phyloP scores from a whole-genome alignment of 2,888 invertebrate species.

The Coelogynopora nodosa region DNA sequence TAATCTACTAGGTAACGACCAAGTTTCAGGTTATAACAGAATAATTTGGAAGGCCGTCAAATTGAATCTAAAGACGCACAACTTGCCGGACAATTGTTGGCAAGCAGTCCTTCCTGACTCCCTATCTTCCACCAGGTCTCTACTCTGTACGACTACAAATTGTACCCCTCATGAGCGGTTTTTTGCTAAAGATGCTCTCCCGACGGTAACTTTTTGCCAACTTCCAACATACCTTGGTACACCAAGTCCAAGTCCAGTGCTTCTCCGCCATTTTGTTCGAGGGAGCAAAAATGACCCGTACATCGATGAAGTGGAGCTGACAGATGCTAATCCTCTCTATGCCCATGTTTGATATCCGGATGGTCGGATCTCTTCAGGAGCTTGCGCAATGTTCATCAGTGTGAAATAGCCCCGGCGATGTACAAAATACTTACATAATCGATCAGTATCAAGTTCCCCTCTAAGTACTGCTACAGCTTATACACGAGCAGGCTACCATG shows the following conservation, averaged over 20 bases:
- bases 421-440: background rate
- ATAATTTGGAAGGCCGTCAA: slow-evolving; percentile 48
- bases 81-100: slow-evolving; percentile 33
- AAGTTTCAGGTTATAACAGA: slow-evolving; percentile 40
- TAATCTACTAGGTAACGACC: slow-evolving; percentile 46
- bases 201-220: slow-evolving; percentile 11
- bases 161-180: slow-evolving; percentile 44
- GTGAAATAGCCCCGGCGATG: background rate
- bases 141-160: slow-evolving; percentile 46
- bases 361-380: background rate
- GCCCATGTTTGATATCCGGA: background rate
- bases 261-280: background rate
- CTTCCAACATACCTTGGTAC: too few relatives aligned
- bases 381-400: background rate
- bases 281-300: background rate
- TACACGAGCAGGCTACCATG: background rate
- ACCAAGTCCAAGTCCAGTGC: background rate
- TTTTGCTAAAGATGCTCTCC: background rate
- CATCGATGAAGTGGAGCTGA: background rate
- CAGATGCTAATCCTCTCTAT: background rate
- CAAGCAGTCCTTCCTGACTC: slow-evolving; percentile 46
- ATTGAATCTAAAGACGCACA: slow-evolving; percentile 39
- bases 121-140: slow-evolving; percentile 38
- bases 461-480: background rate
- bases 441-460: slow-evolving; percentile 6